Evolutionary conservation across 2,888 invertebrate genomes (phyloP).

Genomic region (Acrobasis repandana): DNA sequence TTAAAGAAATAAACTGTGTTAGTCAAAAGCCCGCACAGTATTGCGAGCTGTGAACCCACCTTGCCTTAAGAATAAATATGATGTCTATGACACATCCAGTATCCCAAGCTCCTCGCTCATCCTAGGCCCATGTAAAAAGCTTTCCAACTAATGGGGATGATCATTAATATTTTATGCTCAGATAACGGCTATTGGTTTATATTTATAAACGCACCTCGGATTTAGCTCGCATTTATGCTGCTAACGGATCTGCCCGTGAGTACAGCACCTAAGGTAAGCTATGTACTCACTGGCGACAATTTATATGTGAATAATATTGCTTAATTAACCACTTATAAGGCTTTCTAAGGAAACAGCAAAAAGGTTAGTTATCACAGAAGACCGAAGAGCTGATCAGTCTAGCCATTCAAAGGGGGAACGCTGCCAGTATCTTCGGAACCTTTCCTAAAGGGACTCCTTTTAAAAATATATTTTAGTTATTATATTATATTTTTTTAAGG

Average conservation of each 20-base stretch:
- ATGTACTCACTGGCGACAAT: background rate
- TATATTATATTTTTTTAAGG: no score
- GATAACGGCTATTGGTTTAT: constrained; percentile 47
- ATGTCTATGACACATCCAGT: constrained; percentile 1
- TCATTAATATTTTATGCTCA: constrained; percentile 59
- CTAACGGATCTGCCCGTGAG: constrained; percentile 7
- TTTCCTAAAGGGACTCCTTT: no score
- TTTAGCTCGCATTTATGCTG: constrained; percentile 15
- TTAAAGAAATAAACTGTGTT: no score
- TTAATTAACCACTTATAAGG: no score
- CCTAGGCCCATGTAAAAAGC: constrained; percentile 46
- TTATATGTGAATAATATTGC: background rate
- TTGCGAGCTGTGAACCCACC: no score
- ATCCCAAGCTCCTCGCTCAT: background rate
- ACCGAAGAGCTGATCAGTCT: no score
- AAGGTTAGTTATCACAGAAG: no score
- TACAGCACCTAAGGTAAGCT: background rate
- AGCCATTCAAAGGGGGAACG: no score
- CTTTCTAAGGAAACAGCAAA: no score
- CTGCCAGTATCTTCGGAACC: no score
- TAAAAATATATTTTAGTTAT: no score
- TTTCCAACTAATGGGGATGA: constrained; percentile 54
- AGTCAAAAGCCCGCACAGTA: no score
- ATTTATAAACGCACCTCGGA: constrained; percentile 35
- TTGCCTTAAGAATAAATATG: background rate